Base-by-base conservation (phyloP, 2,888 invertebrate genomes). In the Drosophila siamana region DNA sequence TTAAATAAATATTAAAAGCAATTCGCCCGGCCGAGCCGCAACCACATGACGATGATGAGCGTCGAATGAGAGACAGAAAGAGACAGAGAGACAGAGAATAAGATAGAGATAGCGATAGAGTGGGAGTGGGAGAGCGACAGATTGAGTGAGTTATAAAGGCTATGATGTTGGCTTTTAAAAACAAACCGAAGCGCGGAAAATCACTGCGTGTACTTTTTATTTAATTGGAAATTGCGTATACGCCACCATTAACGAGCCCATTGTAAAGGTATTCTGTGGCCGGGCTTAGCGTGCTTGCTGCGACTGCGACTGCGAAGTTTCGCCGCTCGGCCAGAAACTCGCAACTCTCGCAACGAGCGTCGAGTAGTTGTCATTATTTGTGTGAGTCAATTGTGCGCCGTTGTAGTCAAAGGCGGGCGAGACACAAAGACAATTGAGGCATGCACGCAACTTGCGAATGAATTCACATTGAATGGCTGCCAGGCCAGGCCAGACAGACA, bases 1-100 rank as follows among this genome's bases (percentile, higher is more conserved):
- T 88, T 85, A 82, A 85, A 88, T 86, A 85, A 85, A 86, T 85
- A 85, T 86, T 86, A 85, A 82, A 86, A 83, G 86, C 80, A 84
- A 83, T 84, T 77, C 82, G 76, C 81, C 83, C 62, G 71, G 65
- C 67, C 68, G 57, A 64, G 62, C 63, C 60, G n/a, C 65, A 75
- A 59, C 55, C 71, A 74, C 74, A 74, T 55, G 71, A 66, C 54
- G 52, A 67, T 57, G 67, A 77, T 61, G 55, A 46, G 64, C 9
- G 11, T n/a, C n/a, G n/a, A n/a, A n/a, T n/a, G n/a, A n/a, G n/a
- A n/a, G n/a, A n/a, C n/a, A n/a, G n/a, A n/a, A n/a, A n/a, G n/a
- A 15, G 24, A n/a, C 6, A 30, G 22, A 22, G 19, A 24, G 16
- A n/a, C 11, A 38, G 16, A 51, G 8, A 30, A n/a, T n/a, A n/a